Base-by-base conservation (phyloP, 1,140 invertebrate genomes). In the Ooceraea biroi region DNA sequence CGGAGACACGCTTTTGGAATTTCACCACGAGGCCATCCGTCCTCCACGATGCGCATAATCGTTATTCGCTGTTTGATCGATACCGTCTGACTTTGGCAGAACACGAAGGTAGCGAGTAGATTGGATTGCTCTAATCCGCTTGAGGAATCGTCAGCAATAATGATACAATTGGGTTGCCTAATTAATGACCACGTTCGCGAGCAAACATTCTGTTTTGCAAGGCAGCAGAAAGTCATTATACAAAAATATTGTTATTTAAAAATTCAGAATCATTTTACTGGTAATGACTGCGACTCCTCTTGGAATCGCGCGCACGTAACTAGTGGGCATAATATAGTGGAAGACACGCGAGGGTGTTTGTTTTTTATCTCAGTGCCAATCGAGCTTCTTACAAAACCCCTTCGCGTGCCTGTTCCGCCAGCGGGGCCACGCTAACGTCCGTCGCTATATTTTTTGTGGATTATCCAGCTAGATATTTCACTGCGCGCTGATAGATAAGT, bases 401-500 rank as follows among this genome's bases (percentile, higher is more conserved):
- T 27, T 66, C 50, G 41, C 69, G 73, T 74, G 83, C 77, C 82
- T 58, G 76, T 88, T 85, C 84, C 73, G 80, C 85, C 87, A 82
- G 82, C 74, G 14, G 66, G 82, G 30, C 71, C 61, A 52, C 12
- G 14, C 60, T 88, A 55, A 66, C 77, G 58, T 88, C 69, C 25
- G 61, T 66, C 27, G 30, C 27, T 61, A 61, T 60, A 82, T 82
- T 78, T 72, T 90, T 90, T 89, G 83, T 89, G 86, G 83, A 89
- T 90, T 91, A 91, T 86, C 88, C 87, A 87, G 83, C 61, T 80
- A 69, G 60, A 74, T 85, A 91, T 88, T 91, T 86, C 85, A 85
- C 86, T 90, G 88, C 84, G 89, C 83, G 85, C 87, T 65, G 83
- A 30, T 65, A 88, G 86, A 90, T 90, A 91, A 92, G 90, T 91